Conservation (phyloP, 2,113 vertebrate species). For the Heteronetta atricapilla region DNA sequence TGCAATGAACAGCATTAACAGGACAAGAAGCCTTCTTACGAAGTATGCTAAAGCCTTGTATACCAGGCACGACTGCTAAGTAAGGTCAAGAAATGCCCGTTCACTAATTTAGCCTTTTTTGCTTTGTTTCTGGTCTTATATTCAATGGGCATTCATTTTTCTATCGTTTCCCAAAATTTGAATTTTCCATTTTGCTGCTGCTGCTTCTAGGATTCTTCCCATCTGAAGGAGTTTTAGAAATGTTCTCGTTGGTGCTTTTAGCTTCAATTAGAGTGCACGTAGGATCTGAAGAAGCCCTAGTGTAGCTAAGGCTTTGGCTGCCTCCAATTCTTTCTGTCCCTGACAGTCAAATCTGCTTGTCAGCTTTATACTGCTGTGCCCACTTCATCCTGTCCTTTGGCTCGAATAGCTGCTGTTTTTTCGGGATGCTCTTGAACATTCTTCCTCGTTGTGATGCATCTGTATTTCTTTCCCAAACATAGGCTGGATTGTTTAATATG, state of each 20-base stretch:
- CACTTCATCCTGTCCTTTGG: constrained; percentile 61
- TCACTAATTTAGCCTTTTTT: background rate
- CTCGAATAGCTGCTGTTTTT: constrained; percentile 23
- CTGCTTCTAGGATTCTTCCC: background rate
- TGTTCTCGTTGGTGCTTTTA: constrained; percentile 2
- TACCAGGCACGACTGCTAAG: background rate
- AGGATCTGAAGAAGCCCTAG: constrained; percentile 19
- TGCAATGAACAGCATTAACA: background rate
- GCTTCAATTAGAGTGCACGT: background rate
- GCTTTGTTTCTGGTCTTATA: background rate
- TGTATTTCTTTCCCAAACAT: constrained; percentile 58
- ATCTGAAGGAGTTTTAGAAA: background rate
- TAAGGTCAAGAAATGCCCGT: background rate
- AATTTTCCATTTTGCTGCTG: background rate
- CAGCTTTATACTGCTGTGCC: constrained; percentile 52
- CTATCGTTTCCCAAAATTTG: background rate
- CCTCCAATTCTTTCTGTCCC: constrained; percentile 34
- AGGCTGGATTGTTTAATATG: constrained; percentile 21
- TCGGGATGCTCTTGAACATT: constrained; percentile 58
- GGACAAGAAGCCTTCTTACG: background rate
- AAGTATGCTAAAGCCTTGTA: background rate
- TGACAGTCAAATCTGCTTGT: constrained; percentile 55
- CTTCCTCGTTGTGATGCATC: constrained; percentile 50
- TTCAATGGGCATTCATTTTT: background rate
- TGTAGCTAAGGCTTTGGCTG: constrained; percentile 36